A percentile compares a stretch with the other conserved stretches of the same genome.
These are phyloP conservation scores for Linnaemya tessellans DNA, from an alignment of 2,888 invertebrate species.

Conservation along the genomic window DNA sequence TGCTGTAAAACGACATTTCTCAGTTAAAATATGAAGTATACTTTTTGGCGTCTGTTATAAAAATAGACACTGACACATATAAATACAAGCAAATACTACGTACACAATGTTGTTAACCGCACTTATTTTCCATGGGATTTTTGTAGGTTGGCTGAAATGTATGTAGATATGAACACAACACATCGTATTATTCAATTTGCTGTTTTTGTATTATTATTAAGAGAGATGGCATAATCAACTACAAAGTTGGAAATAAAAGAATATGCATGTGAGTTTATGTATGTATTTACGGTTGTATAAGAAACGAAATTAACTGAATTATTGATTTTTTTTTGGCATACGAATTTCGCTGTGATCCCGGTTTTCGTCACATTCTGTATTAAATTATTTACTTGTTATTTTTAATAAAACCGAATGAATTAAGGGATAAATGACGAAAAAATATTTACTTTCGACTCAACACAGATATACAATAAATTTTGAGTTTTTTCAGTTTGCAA, in stretches of 20 bases:
- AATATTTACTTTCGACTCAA: neutral
- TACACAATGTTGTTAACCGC: constrained; percentile 2
- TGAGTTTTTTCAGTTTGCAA: neutral
- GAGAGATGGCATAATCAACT: neutral
- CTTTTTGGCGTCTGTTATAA: constrained; percentile 55
- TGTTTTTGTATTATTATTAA: constrained; percentile 13
- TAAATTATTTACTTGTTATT: constrained; percentile 6
- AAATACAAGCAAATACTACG: neutral
- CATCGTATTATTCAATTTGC: constrained; percentile 11
- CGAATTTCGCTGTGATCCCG: neutral
- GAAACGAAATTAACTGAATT: constrained; percentile 38
- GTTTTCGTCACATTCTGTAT: neutral
- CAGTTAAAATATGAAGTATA: constrained; percentile 43
- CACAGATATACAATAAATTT: constrained; percentile 39
- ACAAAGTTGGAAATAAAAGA: neutral
- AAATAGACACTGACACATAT: neutral
- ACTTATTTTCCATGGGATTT: neutral
- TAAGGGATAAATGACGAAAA: neutral
- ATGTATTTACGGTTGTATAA: neutral
- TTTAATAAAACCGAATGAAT: neutral
- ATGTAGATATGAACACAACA: constrained; percentile 6
- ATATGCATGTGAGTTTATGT: too few species aligned
- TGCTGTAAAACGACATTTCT: constrained; percentile 28
- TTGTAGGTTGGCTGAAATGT: neutral
- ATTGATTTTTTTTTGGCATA: constrained; percentile 50